Conservation (phyloP, 2,888 invertebrate genomes). For the Biston betularia region DNA sequence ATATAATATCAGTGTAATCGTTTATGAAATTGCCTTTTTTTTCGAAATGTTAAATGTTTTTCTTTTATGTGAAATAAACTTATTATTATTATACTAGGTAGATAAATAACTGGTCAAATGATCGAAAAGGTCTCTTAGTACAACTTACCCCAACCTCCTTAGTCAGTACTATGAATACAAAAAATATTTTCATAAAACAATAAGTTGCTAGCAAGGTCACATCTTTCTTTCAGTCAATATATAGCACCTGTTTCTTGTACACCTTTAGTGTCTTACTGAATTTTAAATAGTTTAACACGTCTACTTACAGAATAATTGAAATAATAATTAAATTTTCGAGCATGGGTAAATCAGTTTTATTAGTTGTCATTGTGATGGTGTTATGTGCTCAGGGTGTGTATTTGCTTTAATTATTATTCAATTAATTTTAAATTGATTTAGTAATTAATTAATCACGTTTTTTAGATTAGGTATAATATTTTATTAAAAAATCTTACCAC, state of each 20-base stretch:
- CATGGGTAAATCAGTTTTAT: constrained; percentile 2
- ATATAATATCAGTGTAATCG: no score
- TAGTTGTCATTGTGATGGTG: constrained; percentile 2
- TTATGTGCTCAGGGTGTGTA: constrained; percentile 4
- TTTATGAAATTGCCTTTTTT: no score
- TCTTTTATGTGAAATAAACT: no score
- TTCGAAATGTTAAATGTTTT: no score
- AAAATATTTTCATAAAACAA: constrained; percentile 14
- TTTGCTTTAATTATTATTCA: neutral
- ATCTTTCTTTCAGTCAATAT: constrained; percentile 16
- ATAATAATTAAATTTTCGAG: constrained; percentile 1
- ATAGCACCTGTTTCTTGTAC: constrained; percentile 10
- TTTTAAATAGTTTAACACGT: constrained; percentile 5
- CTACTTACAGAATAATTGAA: neutral
- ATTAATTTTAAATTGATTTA: no score
- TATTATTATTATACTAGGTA: no score
- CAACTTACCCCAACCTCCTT: constrained; percentile 1
- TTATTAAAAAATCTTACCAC: no score
- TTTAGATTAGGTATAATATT: no score
- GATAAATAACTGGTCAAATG: neutral
- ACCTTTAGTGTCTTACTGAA: constrained; percentile 9
- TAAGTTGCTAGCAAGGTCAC: constrained; percentile 10
- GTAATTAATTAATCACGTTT: neutral
- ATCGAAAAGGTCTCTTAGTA: neutral
- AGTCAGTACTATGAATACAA: neutral